phyloP scores from a whole-genome alignment of 2,888 invertebrate species.

The Acrocyrtus sp. region DNA sequence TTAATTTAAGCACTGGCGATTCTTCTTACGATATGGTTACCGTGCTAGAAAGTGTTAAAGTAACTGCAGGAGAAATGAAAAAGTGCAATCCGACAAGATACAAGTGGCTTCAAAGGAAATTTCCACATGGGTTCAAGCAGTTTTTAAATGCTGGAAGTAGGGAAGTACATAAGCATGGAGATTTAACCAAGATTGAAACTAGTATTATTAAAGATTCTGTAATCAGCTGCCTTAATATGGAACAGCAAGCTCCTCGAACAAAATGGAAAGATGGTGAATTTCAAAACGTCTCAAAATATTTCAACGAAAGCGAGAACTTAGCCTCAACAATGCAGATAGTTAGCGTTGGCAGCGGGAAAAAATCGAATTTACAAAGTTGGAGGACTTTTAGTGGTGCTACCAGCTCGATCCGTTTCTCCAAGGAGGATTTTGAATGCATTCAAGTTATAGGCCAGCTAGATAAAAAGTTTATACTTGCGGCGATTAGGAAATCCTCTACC shows the following conservation, averaged over 20 bases:
- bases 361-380: slow-evolving; percentile 25
- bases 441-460: slow-evolving; percentile 81
- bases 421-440: slow-evolving; percentile 49
- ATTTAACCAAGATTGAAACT: not conserved
- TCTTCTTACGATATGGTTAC: slow-evolving; percentile 60
- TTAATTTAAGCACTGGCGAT: slow-evolving; percentile 65
- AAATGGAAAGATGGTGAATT: slow-evolving; percentile 23
- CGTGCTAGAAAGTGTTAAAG: not conserved
- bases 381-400: slow-evolving; percentile 6
- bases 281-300: slow-evolving; percentile 18
- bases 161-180: slow-evolving; percentile 23
- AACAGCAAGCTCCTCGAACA: not conserved
- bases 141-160: slow-evolving; percentile 33
- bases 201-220: slow-evolving; percentile 10
- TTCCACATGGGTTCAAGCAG: slow-evolving; percentile 30
- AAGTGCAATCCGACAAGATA: slow-evolving; percentile 5
- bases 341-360: too few species aligned
- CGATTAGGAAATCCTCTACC: slow-evolving; percentile 61
- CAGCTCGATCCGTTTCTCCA: slow-evolving; percentile 36
- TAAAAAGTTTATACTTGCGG: slow-evolving; percentile 76
- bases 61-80: slow-evolving; percentile 17
- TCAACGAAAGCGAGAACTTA: not conserved
- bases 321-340: not conserved
- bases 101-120: slow-evolving; percentile 39
- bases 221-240: not conserved